Evolutionary conservation across 2,888 invertebrate species (phyloP).

Genomic region (Cyclophora albipunctata): DNA sequence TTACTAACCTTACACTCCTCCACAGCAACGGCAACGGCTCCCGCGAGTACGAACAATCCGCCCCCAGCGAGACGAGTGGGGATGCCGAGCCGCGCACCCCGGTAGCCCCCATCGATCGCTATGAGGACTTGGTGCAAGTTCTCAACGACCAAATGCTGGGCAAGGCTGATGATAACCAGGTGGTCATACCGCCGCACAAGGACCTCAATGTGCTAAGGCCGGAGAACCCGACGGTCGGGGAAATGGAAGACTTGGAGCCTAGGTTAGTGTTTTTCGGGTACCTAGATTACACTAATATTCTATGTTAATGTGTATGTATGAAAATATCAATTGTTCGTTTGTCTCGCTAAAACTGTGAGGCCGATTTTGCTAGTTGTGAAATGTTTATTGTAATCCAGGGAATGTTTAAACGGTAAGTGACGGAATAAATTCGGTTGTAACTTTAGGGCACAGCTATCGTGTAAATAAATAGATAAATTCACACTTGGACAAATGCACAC

Average conservation of each 20-base stretch:
- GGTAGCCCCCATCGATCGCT: slow-evolving; percentile 74
- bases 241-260: slow-evolving; percentile 77
- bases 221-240: slow-evolving; percentile 82
- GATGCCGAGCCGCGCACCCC: slow-evolving; percentile 46
- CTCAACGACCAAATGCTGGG: slow-evolving; percentile 68
- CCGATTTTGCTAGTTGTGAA: no score
- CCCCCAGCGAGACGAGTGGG: slow-evolving; percentile 55
- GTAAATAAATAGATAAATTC: no score
- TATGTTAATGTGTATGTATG: background rate
- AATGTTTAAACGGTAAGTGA: no score
- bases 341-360: no score
- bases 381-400: background rate
- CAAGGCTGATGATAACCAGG: slow-evolving; percentile 69
- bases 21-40: slow-evolving; percentile 59
- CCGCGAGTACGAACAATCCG: slow-evolving; percentile 64
- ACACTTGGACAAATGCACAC: no score
- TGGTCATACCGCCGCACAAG: slow-evolving; percentile 64
- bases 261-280: slow-evolving; percentile 53
- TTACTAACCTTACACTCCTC: no score
- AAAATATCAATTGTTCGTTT: no score
- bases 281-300: no score
- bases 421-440: no score
- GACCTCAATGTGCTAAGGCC: slow-evolving; percentile 71
- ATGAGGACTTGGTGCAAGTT: slow-evolving; percentile 76
- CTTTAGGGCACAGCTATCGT: no score